Base-by-base conservation (phyloP, 2,888 invertebrate species). In the Leptarthrus brevirostris region DNA sequence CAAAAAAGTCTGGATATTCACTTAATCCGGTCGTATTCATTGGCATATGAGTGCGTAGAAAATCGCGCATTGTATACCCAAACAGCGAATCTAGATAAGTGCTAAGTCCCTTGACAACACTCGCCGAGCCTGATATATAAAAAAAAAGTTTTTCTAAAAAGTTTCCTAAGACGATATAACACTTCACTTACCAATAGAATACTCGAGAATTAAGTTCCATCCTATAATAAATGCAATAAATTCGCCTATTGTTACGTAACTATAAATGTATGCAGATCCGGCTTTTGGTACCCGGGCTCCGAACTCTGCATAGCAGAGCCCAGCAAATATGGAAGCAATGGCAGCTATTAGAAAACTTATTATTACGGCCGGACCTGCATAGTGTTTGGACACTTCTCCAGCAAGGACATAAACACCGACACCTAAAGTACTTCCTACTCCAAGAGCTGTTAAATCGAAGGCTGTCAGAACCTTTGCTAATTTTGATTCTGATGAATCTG, bases 181-280 rank as follows among this genome's bases (percentile, higher is more conserved):
- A 30, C n/a, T 16, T 34, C 3, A 34, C 30, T 86, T 83, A 90
- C 93, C 95, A 75, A 95, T 94, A 49, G 94, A 90, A 84, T 95
- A 95, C 83, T 95, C 95, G 64, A 96, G 86, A 78, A 96, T 93
- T 66, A 97, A 89, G 84, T 96, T 96, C 97, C 97, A 97, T 16
- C 96, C 96, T 79, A 96, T 95, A 56, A 94, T 87, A 83, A 96
- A 96, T 0, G 96, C 96, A 73, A 94, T 90, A 80, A 96, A 92
- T 86, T 97, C 96, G 1, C 96, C 96, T 73, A 96, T 92, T 66
- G 95, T 93, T 16, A 96, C 96, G 83, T 96, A 97, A 81, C 94
- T 95, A 87, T 97, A 97, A 4, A 96, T 90, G 80, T 97, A 97
- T 0, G 96, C 97, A 0, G 95, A 96, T 3, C 97, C 96, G 0